A percentile compares a stretch with the other conserved stretches of the same genome.
Conservation (phyloP, 2,797 vertebrate species). For the Anolis apletophallus region DNA sequence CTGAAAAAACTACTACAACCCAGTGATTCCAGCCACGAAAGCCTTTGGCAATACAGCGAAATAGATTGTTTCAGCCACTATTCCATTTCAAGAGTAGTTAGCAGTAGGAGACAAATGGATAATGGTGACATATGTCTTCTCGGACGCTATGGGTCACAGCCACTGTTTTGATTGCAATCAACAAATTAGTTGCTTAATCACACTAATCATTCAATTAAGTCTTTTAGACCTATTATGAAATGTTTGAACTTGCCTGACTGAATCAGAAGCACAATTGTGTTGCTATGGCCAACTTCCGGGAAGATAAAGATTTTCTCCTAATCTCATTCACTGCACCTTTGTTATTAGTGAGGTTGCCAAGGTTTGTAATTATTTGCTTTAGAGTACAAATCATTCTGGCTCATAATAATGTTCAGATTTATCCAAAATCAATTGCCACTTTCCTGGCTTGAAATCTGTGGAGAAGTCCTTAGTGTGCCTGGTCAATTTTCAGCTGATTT, state of each 20-base stretch:
- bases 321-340: background rate
- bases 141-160: background rate
- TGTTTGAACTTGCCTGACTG: background rate
- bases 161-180: constrained; percentile 18
- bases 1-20: too few species aligned
- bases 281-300: constrained; percentile 2
- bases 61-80: background rate
- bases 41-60: background rate
- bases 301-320: constrained; percentile 5
- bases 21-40: too few species aligned
- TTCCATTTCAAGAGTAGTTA: background rate
- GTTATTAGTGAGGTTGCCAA: background rate
- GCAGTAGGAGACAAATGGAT: background rate
- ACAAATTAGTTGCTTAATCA: constrained; percentile 16
- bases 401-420: background rate
- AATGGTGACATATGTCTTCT: background rate
- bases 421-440: background rate
- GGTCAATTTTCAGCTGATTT: background rate
- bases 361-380: background rate
- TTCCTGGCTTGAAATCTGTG: background rate
- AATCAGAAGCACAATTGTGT: background rate
- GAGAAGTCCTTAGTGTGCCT: background rate
- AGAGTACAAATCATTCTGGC: background rate
- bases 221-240: constrained; percentile 26
- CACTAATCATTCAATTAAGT: constrained; percentile 24